Conservation (phyloP, 2,113 vertebrate genomes). For the Prionailurus viverrinus region DNA sequence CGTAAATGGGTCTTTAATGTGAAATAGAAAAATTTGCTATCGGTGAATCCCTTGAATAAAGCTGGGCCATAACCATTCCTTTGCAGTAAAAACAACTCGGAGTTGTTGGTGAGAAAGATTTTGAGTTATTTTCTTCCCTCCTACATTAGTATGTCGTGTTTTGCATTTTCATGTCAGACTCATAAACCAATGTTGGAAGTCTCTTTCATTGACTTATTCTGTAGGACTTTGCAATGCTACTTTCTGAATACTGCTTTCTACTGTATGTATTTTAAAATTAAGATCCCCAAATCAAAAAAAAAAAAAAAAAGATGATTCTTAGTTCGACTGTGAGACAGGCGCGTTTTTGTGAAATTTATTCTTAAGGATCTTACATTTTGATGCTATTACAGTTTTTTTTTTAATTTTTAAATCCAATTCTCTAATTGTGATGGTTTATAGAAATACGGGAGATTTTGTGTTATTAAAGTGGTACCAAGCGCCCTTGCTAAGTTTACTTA, state of each 20-base stretch:
- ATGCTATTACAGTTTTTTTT: not conserved
- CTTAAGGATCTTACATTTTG: not conserved
- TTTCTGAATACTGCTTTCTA: not conserved
- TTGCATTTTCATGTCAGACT: not conserved
- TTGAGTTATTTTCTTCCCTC: not conserved
- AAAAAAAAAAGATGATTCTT: not conserved
- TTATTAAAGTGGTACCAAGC: not conserved
- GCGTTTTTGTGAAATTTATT: constrained; percentile 21
- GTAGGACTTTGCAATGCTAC: not conserved
- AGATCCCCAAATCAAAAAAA: not conserved
- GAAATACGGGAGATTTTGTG: not conserved
- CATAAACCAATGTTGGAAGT: not conserved
- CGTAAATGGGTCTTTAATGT: constrained; percentile 59
- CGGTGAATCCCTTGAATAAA: rapidly evolving
- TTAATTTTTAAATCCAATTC: not conserved
- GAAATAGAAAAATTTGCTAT: not conserved
- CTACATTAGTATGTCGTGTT: not conserved
- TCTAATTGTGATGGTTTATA: constrained; percentile 23
- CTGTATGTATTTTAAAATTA: constrained; percentile 23
- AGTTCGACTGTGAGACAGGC: not conserved
- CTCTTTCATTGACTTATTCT: not conserved
- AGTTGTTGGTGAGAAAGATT: not conserved
- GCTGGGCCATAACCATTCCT: not conserved
- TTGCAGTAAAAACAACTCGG: not conserved
- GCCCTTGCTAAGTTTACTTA: not conserved